These are phyloP conservation scores for Raja brachyura DNA, from an alignment of 2,113 vertebrate species.

Conservation along the genomic window DNA sequence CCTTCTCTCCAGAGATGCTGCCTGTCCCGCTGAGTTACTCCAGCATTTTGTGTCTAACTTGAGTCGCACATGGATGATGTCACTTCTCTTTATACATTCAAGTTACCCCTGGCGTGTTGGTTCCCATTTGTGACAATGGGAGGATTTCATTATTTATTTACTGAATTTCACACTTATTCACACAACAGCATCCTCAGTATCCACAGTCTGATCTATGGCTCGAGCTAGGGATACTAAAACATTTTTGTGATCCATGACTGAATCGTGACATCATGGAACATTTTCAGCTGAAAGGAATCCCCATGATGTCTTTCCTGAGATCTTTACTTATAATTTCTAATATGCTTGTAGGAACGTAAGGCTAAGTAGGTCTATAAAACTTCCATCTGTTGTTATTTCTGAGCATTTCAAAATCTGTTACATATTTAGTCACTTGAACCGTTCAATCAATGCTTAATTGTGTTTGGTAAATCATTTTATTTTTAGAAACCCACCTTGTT, in stretches of 20 bases:
- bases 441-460: background rate
- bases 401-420: background rate
- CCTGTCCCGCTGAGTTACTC: too few relatives aligned
- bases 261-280: too few relatives aligned
- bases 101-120: background rate
- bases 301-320: background rate
- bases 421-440: background rate
- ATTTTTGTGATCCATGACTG: too few relatives aligned
- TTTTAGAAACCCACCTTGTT: background rate
- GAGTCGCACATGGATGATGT: too few relatives aligned
- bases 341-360: background rate
- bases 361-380: background rate
- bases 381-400: background rate
- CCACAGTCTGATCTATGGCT: too few relatives aligned
- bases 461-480: background rate
- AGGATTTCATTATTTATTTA: too few relatives aligned
- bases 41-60: too few relatives aligned
- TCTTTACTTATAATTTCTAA: background rate
- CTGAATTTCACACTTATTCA: too few relatives aligned
- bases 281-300: too few relatives aligned
- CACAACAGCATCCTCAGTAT: too few relatives aligned
- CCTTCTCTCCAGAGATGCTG: too few relatives aligned
- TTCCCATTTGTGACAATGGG: background rate
- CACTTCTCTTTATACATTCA: background rate
- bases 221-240: too few relatives aligned